Conservation (phyloP, 1,140 invertebrate species). For the Vanessa atalanta region DNA sequence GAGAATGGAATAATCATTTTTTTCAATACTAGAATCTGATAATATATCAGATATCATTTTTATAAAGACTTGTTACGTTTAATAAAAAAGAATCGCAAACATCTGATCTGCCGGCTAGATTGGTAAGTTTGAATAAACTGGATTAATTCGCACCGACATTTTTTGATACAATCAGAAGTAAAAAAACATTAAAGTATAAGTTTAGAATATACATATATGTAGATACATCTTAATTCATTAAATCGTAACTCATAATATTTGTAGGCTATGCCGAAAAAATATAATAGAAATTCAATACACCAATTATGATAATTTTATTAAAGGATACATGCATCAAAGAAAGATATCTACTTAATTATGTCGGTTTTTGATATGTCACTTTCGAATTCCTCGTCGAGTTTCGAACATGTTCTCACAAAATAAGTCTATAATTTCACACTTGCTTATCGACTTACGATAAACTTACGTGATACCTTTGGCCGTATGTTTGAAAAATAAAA, state of each 20-base stretch:
- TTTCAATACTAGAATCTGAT: neutral
- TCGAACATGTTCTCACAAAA: neutral
- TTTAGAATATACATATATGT: too few species aligned
- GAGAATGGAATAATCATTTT: neutral
- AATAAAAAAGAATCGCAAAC: neutral
- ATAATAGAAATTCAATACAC: neutral
- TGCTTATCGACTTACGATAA: neutral
- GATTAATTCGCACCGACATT: too few species aligned
- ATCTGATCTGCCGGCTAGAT: too few species aligned
- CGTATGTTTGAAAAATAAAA: neutral
- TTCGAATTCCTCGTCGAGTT: neutral
- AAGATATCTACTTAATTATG: neutral
- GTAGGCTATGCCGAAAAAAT: neutral
- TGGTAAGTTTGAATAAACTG: too few species aligned
- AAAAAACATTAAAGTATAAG: too few species aligned
- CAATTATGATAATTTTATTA: slow-evolving; percentile 1
- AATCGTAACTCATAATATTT: too few species aligned
- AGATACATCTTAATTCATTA: too few species aligned
- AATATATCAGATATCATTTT: neutral
- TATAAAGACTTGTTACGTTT: neutral
- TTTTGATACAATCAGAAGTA: too few species aligned
- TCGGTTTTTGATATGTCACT: neutral
- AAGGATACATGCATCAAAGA: slow-evolving; percentile 1
- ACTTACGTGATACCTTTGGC: neutral
- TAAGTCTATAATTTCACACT: neutral